phyloP scores from a whole-genome alignment of 2,888 invertebrate genomes.

The Trissolcus japonicus region DNA sequence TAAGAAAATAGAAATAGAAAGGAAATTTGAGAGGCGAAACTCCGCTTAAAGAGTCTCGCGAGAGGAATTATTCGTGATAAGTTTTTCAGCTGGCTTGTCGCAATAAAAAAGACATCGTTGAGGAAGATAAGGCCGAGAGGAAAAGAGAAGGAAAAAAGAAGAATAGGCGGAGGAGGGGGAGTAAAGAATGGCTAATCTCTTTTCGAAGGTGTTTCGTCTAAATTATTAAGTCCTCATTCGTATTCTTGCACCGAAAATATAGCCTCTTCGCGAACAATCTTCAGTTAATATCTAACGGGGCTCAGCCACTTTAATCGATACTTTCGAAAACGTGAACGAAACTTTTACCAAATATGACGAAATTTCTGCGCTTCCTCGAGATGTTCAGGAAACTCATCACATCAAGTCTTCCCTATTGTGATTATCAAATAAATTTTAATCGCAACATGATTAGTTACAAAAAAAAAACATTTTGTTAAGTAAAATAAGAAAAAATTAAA shows the following conservation, averaged over 20 bases:
- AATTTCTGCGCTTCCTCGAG: constrained; percentile 13
- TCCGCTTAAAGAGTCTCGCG: constrained; percentile 9
- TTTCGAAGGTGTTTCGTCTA: constrained; percentile 17
- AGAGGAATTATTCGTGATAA: constrained; percentile 25
- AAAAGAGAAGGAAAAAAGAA: constrained; percentile 7
- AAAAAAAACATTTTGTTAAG: too few relatives aligned
- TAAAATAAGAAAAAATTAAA: background rate
- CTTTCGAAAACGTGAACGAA: constrained; percentile 42
- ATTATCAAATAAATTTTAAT: too few relatives aligned
- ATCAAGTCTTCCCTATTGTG: too few relatives aligned
- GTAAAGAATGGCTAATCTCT: constrained; percentile 2
- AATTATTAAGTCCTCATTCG: constrained; percentile 29
- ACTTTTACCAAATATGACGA: constrained; percentile 35
- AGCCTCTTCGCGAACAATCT: constrained; percentile 13
- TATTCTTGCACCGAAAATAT: constrained; percentile 24
- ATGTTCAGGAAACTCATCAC: background rate
- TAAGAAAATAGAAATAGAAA: constrained; percentile 27
- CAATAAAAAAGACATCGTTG: too few relatives aligned
- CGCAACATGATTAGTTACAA: too few relatives aligned
- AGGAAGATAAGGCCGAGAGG: background rate
- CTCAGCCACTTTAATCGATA: constrained; percentile 12
- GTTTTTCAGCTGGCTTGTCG: constrained; percentile 14
- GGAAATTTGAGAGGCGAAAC: constrained; percentile 28
- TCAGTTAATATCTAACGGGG: constrained; percentile 38
- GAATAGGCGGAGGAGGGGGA: constrained; percentile 1